These are phyloP conservation scores for Corvus moneduloides DNA, from an alignment of 2,113 vertebrate species.

Conservation along the genomic window DNA sequence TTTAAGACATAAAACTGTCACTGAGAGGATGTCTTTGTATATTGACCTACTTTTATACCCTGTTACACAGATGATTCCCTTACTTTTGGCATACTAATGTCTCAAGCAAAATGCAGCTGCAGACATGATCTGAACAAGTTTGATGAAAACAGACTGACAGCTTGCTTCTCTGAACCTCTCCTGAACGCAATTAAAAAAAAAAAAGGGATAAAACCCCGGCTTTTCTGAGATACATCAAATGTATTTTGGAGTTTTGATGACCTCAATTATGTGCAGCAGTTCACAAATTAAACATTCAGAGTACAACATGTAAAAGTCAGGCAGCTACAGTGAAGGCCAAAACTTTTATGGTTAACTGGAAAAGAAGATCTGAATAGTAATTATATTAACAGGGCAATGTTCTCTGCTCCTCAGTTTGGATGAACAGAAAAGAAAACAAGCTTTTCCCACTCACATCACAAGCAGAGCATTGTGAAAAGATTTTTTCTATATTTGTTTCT, in stretches of 20 bases:
- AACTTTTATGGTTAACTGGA: background rate
- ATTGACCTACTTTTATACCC: slow-evolving; percentile 35
- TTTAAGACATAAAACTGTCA: slow-evolving; percentile 58
- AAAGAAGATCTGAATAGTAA: background rate
- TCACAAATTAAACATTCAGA: slow-evolving; percentile 6
- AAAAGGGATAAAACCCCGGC: background rate
- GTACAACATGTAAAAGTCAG: background rate
- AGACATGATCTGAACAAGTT: background rate
- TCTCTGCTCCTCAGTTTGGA: background rate
- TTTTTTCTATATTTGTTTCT: background rate
- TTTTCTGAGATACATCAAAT: background rate
- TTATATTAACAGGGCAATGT: background rate
- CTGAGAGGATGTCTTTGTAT: slow-evolving; percentile 31
- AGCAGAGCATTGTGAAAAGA: background rate
- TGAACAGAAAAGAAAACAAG: background rate
- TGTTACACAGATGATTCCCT: slow-evolving; percentile 43
- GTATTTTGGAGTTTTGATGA: background rate
- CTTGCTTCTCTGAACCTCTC: background rate
- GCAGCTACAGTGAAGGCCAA: background rate
- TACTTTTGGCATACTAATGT: slow-evolving; percentile 43
- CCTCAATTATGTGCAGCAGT: background rate
- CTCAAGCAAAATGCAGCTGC: slow-evolving; percentile 28
- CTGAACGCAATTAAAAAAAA: background rate
- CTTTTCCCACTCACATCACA: background rate
- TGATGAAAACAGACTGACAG: slow-evolving; percentile 17